Conservation (phyloP, 2,113 vertebrate genomes). For the Clinocottus analis region DNA sequence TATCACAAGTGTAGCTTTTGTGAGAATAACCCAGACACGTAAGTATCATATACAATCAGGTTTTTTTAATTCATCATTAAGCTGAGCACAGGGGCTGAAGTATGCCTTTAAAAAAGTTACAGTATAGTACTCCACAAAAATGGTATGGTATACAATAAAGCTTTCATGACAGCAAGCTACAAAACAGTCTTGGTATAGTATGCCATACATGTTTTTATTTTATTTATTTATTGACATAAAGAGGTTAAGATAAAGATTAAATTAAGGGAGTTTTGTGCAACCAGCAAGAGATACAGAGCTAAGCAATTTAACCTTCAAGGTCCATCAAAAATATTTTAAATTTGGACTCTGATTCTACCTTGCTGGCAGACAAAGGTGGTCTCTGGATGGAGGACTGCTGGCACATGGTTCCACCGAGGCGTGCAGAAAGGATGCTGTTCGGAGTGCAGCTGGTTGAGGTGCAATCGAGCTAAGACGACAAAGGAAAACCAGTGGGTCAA, state of each 20-base stretch:
- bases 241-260: too few species aligned
- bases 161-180: too few species aligned
- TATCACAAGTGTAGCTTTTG: neutral
- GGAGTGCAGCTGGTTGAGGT: slow-evolving; percentile 79
- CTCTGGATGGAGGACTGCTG: slow-evolving; percentile 82
- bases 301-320: neutral
- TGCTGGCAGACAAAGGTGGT: slow-evolving; percentile 86
- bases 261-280: neutral
- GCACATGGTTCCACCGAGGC: slow-evolving; percentile 78
- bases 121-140: too few species aligned
- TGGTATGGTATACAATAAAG: too few species aligned
- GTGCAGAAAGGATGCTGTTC: slow-evolving; percentile 85
- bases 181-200: too few species aligned
- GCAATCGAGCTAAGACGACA: slow-evolving; percentile 83
- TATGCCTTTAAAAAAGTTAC: too few species aligned
- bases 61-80: neutral
- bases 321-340: neutral
- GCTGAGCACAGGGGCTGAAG: neutral
- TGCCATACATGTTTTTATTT: too few species aligned
- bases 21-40: neutral
- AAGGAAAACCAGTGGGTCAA: neutral
- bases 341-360: slow-evolving; percentile 77
- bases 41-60: neutral
- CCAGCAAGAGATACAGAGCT: neutral
- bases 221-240: too few species aligned